Base-by-base conservation (phyloP, 2,888 invertebrate species). In the Villa cingulata region DNA sequence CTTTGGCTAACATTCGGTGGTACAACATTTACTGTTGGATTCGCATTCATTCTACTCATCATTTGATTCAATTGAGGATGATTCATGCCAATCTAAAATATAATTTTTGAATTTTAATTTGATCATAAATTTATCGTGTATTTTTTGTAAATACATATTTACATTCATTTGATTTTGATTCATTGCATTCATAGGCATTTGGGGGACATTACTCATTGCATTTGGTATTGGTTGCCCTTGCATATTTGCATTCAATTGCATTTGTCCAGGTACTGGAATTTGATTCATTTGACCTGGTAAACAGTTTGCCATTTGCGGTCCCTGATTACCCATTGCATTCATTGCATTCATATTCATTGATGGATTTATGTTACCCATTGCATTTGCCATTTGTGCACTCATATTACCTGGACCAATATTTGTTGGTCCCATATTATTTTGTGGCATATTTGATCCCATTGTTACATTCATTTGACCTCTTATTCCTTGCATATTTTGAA, bases 341-440 rank as follows among this genome's bases (percentile, higher is more conserved):
- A 61, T 60, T 17, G 57, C 58, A 47, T 57, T 60, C 54, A 66
- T 75, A 37, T 77, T 74, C 62, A 74, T 72, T 2, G 70, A 69
- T 1, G 74, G 72, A 2, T 53, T 65, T 43, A 61, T 62, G 47
- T 55, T 58, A 48, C 65, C 62, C 58, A 68, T 63, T 27, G 62
- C 63, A 54, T 69, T 68, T 10, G 64, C 62, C 64, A 66, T 65
- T 53, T 64, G 64, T n/a, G 56, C 54, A 56, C 56, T 55, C 48
- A 41, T 47, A 58, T 45, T 55, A 56, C 56, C 54, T 48, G 41
- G 47, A 5, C 52, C 53, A 12, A 32, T 32, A 18, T 50, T 55
- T 1, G 41, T 47, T 2, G 59, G 62, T 1, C 61, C 64, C 20
- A 55, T 56, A 4, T 51, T 53, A 15, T 54, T 55, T 20, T 59